Conservation (phyloP, 1,140 invertebrate species). For the Cyphomyrmex costatus region DNA sequence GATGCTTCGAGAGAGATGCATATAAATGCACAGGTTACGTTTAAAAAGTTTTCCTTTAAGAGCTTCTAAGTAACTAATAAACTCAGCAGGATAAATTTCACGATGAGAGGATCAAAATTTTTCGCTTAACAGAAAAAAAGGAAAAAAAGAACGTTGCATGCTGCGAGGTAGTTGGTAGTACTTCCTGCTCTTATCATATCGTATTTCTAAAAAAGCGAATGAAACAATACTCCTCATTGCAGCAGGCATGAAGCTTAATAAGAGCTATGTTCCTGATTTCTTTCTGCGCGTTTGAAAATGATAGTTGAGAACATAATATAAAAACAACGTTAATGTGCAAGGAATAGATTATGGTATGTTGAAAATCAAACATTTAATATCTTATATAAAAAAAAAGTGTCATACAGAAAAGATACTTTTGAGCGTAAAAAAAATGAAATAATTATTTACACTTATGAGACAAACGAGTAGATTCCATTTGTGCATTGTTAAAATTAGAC, state of each 20-base stretch:
- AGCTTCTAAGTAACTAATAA: slow-evolving; percentile 50
- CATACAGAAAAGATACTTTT: slow-evolving; percentile 68
- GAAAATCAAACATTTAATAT: slow-evolving; percentile 82
- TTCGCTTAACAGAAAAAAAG: slow-evolving; percentile 61
- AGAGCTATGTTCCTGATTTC: slow-evolving; percentile 81
- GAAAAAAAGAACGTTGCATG: slow-evolving; percentile 71
- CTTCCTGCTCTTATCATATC: slow-evolving; percentile 76
- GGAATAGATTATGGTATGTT: slow-evolving; percentile 75
- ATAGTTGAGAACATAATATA: slow-evolving; percentile 70
- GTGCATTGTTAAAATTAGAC: slow-evolving; percentile 83
- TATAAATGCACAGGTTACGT: slow-evolving; percentile 62
- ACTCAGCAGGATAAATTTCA: slow-evolving; percentile 59
- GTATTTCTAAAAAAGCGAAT: slow-evolving; percentile 65
- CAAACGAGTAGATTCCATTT: slow-evolving; percentile 76
- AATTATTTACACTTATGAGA: slow-evolving; percentile 75
- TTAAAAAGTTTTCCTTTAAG: slow-evolving; percentile 71
- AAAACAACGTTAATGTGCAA: slow-evolving; percentile 69
- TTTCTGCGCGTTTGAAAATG: slow-evolving; percentile 79
- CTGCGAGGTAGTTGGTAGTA: slow-evolving; percentile 75
- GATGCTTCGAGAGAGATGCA: slow-evolving; percentile 49
- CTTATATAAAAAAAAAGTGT: slow-evolving; percentile 66
- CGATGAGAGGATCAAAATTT: slow-evolving; percentile 56
- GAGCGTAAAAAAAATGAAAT: slow-evolving; percentile 65
- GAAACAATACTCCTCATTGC: slow-evolving; percentile 69
- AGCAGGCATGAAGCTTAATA: slow-evolving; percentile 67